A percentile compares a stretch with the other conserved stretches of the same genome.
Evolutionary conservation across 2,888 invertebrate species (phyloP).

Genomic region (Phaedon cochleariae): DNA sequence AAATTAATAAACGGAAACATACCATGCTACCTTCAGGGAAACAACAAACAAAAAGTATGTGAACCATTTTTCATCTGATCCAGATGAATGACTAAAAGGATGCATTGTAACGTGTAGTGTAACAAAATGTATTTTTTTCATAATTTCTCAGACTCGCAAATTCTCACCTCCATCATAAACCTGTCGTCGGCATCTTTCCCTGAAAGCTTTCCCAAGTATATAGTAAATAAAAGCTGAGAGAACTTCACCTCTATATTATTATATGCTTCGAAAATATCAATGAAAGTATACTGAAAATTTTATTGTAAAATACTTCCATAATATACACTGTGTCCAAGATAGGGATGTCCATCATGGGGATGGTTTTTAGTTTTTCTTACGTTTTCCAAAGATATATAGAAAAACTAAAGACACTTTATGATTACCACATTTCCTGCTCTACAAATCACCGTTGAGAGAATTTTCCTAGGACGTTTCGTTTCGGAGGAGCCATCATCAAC

Average conservation of each 20-base stretch:
- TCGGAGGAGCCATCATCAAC: too few species aligned
- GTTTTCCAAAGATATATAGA: too few species aligned
- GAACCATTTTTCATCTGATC: slow-evolving; percentile 58
- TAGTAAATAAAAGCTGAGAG: slow-evolving; percentile 17
- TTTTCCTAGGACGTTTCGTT: too few species aligned
- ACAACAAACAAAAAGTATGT: too few species aligned
- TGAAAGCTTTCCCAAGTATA: slow-evolving; percentile 30
- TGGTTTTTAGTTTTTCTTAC: too few species aligned
- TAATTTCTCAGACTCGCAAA: slow-evolving; percentile 9
- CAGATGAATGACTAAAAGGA: slow-evolving; percentile 53
- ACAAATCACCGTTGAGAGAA: too few species aligned
- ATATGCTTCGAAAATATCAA: slow-evolving; percentile 11
- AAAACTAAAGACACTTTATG: too few species aligned
- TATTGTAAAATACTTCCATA: background rate
- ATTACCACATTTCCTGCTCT: too few species aligned
- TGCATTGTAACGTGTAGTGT: background rate
- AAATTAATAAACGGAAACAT: too few species aligned
- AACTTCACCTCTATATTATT: background rate
- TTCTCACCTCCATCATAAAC: slow-evolving; percentile 27
- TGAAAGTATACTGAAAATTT: background rate
- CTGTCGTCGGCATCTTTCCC: slow-evolving; percentile 21
- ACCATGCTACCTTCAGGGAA: too few species aligned
- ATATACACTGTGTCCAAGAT: too few species aligned
- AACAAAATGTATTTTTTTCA: slow-evolving; percentile 1
- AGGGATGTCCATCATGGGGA: too few species aligned